Evolutionary conservation across 2,113 vertebrate genomes (phyloP), one percentile per base, ranked within the genome.

Genomic region (Scatophagus argus): DNA sequence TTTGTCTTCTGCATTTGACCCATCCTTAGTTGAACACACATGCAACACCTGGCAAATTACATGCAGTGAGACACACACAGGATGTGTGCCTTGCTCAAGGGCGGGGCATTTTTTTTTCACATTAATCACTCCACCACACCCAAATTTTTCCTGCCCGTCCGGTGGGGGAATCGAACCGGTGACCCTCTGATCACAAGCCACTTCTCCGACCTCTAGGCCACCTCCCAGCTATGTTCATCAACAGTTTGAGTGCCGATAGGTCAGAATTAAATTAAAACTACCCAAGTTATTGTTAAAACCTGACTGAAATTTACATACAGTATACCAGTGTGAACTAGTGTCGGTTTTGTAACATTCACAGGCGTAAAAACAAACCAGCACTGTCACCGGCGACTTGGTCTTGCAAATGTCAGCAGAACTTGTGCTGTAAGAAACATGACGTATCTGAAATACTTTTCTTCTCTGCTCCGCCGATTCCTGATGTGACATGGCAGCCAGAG

Each of bases 401-500:
- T 8, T 61, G 29, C 21, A 16, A 60, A 23, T 74, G 52, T 49
- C 60, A 71, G 76, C 51, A 51, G 61, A 70, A 52, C 34, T 31
- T 68, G 47, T 44, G 54, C n/a, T 69, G 59, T 72, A 49, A 41
- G 31, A 66, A 59, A 83, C 71, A 52, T 8, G 25, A 36, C 46
- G 1, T 60, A 44, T 56, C 27, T 44, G 54, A 43, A 68, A 81
- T 39, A 25, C 64, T 72, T 64, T 39, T 74, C 3, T 16, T 56
- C 34, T 60, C 60, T 23, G 60, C 79, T 82, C 73, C 21, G 27
- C 34, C 46, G 52, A 6, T 56, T 82, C 55, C 29, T 71, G 81
- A 76, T 84, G 74, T 74, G 54, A 77, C 74, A 75, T 67, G 68
- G 77, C 74, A 85, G 71, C 32, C 67, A 41, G 9, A 72, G 36